These are phyloP conservation scores for Parasteatoda lunata DNA, from an alignment of 2,888 invertebrate species.

Conservation along the genomic window DNA sequence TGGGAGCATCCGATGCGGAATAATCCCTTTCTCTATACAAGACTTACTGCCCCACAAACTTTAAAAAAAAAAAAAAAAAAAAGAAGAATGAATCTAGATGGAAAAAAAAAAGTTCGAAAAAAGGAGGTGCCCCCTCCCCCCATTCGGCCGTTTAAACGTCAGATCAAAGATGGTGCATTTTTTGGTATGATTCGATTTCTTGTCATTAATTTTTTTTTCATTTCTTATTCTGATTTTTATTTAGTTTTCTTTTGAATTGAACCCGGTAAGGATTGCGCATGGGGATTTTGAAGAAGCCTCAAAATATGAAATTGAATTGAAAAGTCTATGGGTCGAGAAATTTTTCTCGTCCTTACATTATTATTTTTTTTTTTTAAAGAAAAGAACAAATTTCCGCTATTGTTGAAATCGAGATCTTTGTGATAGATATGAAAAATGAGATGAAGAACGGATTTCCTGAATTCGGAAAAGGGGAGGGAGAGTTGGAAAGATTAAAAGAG, in stretches of 20 bases:
- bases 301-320: constrained; percentile 16
- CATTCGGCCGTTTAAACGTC: constrained; percentile 37
- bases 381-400: constrained; percentile 26
- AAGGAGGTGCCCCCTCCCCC: not conserved
- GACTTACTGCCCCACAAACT: constrained; percentile 8
- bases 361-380: not conserved
- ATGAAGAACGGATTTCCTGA: constrained; percentile 11
- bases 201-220: constrained; percentile 45
- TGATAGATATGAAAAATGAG: not conserved
- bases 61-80: constrained; percentile 2
- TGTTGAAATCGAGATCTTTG: constrained; percentile 8
- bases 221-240: constrained; percentile 8
- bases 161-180: constrained; percentile 32
- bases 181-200: constrained; percentile 38
- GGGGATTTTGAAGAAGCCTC: constrained; percentile 34
- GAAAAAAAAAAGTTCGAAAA: not conserved
- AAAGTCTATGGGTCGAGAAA: not conserved
- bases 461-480: not conserved
- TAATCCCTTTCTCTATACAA: constrained; percentile 44
- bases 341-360: not conserved
- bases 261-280: constrained; percentile 19
- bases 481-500: constrained; percentile 2
- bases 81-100: not conserved
- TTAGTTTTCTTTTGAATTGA: not conserved
- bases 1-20: constrained; percentile 13